Percentiles rank a stretch among this genome's conserved stretches.
phyloP scores from a whole-genome alignment of 2,797 vertebrate species.

The Catostomus latipinnis region DNA sequence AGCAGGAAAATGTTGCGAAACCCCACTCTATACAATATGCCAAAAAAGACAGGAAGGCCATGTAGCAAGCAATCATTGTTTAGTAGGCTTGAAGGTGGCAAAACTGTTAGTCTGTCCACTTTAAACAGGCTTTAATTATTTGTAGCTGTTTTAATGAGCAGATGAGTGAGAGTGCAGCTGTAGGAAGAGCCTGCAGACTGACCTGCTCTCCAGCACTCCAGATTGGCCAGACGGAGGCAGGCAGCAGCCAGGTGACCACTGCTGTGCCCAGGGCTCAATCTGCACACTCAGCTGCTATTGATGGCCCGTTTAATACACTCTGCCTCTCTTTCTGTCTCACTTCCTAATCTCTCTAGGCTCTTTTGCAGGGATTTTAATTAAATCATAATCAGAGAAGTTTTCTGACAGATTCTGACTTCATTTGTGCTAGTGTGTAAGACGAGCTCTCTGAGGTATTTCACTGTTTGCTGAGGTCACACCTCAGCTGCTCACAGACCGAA shows the following conservation, averaged over 20 bases:
- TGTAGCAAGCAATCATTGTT: too few relatives aligned
- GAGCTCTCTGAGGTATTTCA: conserved; percentile 61
- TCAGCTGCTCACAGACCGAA: conserved; percentile 47
- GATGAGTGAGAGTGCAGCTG: conserved; percentile 57
- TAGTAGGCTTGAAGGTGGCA: too few relatives aligned
- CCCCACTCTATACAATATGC: too few relatives aligned
- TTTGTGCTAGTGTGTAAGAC: conserved; percentile 67
- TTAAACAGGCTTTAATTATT: conserved; percentile 38
- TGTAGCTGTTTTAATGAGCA: conserved; percentile 70
- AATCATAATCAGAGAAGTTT: conserved; percentile 27
- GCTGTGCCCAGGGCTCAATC: conserved; percentile 27
- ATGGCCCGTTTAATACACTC: conserved; percentile 20
- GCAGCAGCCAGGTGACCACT: conserved; percentile 28
- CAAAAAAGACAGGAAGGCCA: too few relatives aligned
- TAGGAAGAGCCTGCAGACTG: conserved; percentile 18
- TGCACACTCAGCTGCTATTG: conserved; percentile 32
- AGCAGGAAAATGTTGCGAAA: too few relatives aligned
- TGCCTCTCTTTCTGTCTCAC: conserved; percentile 7
- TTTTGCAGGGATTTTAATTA: conserved; percentile 54
- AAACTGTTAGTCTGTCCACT: conserved; percentile 48
- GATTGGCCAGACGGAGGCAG: conserved; percentile 28
- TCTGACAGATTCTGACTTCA: conserved; percentile 69
- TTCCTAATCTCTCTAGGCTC: conserved; percentile 61
- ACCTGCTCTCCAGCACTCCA: conserved; percentile 23
- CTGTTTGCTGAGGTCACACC: conserved; percentile 64